Conservation (phyloP, 2,797 vertebrate species). For the Onychomys arenicola region DNA sequence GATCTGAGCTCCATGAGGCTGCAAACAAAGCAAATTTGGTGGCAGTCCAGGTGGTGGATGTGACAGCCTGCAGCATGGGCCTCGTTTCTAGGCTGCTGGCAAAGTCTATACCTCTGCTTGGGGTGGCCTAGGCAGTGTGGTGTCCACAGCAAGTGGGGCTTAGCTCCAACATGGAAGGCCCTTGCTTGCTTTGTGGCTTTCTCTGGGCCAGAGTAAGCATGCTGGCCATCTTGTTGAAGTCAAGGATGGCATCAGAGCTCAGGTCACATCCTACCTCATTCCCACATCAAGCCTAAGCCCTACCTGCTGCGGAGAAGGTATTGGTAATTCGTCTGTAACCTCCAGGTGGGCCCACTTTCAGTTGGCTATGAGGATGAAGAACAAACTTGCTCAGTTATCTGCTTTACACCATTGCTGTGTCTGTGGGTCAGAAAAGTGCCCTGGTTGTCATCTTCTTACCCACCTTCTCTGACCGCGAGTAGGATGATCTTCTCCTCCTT, state of each 20-base stretch:
- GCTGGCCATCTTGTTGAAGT: conserved; percentile 90
- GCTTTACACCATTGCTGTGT: conserved; percentile 77
- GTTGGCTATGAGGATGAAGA: conserved; percentile 89
- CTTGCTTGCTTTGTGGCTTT: conserved; percentile 89
- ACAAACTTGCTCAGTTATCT: conserved; percentile 25
- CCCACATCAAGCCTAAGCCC: conserved; percentile 91
- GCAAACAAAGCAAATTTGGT: background rate
- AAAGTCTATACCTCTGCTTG: background rate
- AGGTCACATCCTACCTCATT: conserved; percentile 89
- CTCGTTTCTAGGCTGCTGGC: background rate
- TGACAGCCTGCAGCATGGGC: no score
- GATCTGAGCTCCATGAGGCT: background rate
- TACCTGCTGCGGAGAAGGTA: conserved; percentile 92
- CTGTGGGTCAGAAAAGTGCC: conserved; percentile 71
- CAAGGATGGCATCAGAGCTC: conserved; percentile 79
- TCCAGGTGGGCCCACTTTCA: conserved; percentile 89
- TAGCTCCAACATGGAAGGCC: conserved; percentile 89
- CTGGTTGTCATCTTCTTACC: conserved; percentile 20
- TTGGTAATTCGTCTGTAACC: conserved; percentile 89
- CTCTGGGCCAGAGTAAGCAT: conserved; percentile 90
- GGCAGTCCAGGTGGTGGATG: background rate
- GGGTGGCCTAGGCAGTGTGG: conserved; percentile 31
- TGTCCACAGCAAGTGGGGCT: background rate
- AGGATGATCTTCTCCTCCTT: background rate
- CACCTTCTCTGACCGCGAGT: background rate